Evolutionary conservation across 2,113 vertebrate genomes (phyloP).

Genomic region (Notiomystis cincta): DNA sequence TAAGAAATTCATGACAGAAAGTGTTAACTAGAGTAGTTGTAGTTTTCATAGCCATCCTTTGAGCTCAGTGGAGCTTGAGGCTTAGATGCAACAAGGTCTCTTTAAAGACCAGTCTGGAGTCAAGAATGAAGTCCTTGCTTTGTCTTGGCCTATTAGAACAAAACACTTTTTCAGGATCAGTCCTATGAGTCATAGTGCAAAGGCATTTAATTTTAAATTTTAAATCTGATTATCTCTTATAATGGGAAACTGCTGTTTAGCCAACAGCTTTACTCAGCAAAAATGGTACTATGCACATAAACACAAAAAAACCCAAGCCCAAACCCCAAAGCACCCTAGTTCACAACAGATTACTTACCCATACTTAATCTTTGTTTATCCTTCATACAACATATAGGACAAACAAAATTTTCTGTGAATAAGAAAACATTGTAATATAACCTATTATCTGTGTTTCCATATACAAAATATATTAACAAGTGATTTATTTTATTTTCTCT

Average conservation of each 20-base stretch:
- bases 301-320: background rate
- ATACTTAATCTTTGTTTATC: background rate
- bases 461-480: background rate
- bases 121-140: background rate
- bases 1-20: background rate
- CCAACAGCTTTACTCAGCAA: background rate
- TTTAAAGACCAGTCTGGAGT: background rate
- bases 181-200: background rate
- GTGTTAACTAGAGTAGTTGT: background rate
- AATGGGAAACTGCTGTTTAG: background rate
- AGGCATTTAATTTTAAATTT: background rate
- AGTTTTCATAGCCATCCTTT: background rate
- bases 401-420: background rate
- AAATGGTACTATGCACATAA: background rate
- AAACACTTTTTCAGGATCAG: background rate
- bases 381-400: background rate
- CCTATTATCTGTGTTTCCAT: background rate
- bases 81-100: background rate
- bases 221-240: background rate
- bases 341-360: background rate
- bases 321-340: background rate
- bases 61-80: background rate
- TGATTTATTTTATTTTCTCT: background rate
- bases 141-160: background rate
- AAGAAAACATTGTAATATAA: background rate